A percentile compares a stretch with the other conserved stretches of the same genome.
These are phyloP conservation scores for Napeogenes sylphis DNA, from an alignment of 2,888 invertebrate species.

Conservation along the genomic window DNA sequence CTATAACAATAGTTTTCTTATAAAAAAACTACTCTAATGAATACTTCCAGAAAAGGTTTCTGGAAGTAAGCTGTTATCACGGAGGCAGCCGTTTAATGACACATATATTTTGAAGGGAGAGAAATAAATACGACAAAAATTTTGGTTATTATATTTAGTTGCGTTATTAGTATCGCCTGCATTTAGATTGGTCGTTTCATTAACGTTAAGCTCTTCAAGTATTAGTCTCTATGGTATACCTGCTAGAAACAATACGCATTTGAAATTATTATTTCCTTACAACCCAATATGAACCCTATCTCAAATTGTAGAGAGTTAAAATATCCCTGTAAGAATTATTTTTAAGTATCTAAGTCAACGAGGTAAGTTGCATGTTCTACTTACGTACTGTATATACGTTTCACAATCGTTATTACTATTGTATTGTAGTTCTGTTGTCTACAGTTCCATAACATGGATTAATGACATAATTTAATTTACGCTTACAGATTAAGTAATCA, in stretches of 20 bases:
- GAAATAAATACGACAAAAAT: no score
- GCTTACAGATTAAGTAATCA: no score
- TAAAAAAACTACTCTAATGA: no score
- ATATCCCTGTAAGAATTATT: background rate
- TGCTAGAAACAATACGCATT: background rate
- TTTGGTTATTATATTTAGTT: no score
- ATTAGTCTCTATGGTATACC: conserved; percentile 24
- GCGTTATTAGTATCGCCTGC: conserved; percentile 7
- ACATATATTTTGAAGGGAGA: no score
- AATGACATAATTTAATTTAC: no score
- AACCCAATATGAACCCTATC: background rate
- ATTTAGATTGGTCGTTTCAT: conserved; percentile 27
- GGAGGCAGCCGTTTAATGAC: no score
- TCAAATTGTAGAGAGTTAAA: background rate
- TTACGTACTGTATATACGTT: conserved; percentile 27
- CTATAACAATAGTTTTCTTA: no score
- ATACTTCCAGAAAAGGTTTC: no score
- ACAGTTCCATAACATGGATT: no score
- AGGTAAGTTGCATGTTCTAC: conserved; percentile 27
- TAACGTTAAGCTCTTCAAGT: conserved; percentile 26
- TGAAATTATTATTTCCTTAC: background rate
- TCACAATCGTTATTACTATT: conserved; percentile 23
- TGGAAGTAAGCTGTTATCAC: no score
- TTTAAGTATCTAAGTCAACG: conserved; percentile 23
- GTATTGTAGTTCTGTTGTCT: background rate